Conservation (phyloP, 2,888 invertebrate species). For the Anthrax anthrax region DNA sequence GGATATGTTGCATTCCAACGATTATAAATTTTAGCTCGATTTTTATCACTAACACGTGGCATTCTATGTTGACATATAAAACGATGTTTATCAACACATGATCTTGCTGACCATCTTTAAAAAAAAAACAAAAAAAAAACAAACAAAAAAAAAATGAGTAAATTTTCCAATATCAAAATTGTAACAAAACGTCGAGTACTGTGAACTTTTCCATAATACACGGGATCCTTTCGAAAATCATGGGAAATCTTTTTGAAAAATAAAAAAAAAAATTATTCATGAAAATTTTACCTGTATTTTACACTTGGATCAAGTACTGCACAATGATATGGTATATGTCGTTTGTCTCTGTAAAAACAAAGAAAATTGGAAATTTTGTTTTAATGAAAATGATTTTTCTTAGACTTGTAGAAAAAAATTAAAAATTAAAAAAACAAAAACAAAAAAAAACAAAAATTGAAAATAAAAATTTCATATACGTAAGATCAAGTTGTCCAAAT, state of each 20-base stretch:
- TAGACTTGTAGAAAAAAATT: too few species aligned
- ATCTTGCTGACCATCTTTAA: conserved; percentile 30
- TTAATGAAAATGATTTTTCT: too few species aligned
- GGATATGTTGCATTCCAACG: conserved; percentile 35
- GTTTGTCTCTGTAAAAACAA: conserved; percentile 36
- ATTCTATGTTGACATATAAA: conserved; percentile 35
- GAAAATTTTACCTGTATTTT: conserved; percentile 43
- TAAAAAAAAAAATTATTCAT: too few species aligned
- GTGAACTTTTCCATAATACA: too few species aligned
- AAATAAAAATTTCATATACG: conserved; percentile 17
- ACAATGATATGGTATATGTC: conserved; percentile 56
- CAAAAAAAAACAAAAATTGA: too few species aligned
- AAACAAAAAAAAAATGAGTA: too few species aligned
- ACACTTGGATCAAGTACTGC: conserved; percentile 58
- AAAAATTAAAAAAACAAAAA: too few species aligned
- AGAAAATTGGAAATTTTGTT: too few species aligned
- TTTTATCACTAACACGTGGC: conserved; percentile 33
- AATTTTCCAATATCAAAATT: too few species aligned
- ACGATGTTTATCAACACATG: conserved; percentile 30
- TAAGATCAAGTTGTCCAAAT: conserved; percentile 47
- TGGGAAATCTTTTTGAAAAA: too few species aligned
- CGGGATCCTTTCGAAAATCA: too few species aligned
- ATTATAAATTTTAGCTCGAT: conserved; percentile 31
- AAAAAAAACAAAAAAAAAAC: not conserved
- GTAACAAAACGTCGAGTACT: too few species aligned